Base-by-base conservation (phyloP, 2,797 vertebrate genomes). In the Dermochelys coriacea region DNA sequence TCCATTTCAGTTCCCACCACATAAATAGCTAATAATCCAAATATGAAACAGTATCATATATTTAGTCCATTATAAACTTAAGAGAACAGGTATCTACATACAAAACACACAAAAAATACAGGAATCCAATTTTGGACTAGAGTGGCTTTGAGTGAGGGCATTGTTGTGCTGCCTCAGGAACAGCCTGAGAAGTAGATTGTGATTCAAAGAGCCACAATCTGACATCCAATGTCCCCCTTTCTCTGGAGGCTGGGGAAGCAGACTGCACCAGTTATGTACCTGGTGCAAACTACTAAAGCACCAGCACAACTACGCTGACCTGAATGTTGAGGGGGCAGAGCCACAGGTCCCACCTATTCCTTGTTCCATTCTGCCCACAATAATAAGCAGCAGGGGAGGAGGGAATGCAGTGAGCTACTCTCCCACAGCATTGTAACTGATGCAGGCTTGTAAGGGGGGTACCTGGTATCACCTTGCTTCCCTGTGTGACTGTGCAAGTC, bases 321-420 rank as follows among this genome's bases (percentile, higher is more conserved):
- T 47, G 51, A 92, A 86, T 1, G 71, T 2, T 0, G 3, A 0
- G 2, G 52, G 14, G 10, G 3, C 29, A 78, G 52, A 85, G 82
- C 4, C 57, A 87, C 80, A 2, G 2, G 2, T 19, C 54, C 8
- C 0, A 0, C 10, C 45, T 57, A 29, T 5, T 51, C 1, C 0
- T 57, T 84, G 5, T 45, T 92, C 19, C 12, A 51, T 64, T 93
- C 41, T 41, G 57, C 49, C 3, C 14, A 10, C 1, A 19, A 12
- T 18, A 77, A 57, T 52, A n/a, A 1, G 16, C 1, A 7, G 25
- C 52, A 80, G 18, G 19, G 18, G 64, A 89, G 31, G 5, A 41
- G 61, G 41, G 6, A 37, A 71, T 0, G 29, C 6, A 79, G 79
- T 3, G 88, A 5, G 18, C 3, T 0, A 0, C 49, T 12, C 59